Percentiles rank a stretch among this genome's conserved stretches.
Conservation (phyloP, 35 echinoderm and acorn worm genomes). For the Eucidaris tribuloides region DNA sequence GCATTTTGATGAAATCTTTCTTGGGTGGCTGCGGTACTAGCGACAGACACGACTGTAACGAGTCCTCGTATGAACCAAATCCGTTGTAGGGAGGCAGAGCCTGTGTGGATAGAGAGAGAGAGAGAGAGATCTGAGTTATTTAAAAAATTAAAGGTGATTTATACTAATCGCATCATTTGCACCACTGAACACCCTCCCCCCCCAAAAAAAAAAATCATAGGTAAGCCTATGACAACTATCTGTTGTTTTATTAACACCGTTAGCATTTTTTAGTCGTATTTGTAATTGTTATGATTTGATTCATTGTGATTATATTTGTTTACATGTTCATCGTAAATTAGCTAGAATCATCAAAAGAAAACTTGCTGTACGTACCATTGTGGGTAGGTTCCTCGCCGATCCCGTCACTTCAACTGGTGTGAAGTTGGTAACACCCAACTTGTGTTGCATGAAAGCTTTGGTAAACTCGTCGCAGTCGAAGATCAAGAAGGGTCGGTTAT, state of each 20-base stretch:
- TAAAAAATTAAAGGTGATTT: background rate
- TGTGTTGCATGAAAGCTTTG: constrained; percentile 53
- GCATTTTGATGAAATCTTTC: constrained; percentile 99
- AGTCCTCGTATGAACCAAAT: constrained; percentile 95
- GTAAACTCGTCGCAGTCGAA: constrained; percentile 96
- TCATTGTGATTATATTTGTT: too few species aligned
- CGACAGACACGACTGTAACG: constrained; percentile 90
- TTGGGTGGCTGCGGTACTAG: constrained; percentile 98
- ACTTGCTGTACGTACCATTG: constrained; percentile 66
- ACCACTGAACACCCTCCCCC: too few species aligned
- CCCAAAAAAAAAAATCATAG: too few species aligned
- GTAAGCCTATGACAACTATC: too few species aligned
- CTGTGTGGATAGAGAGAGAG: background rate
- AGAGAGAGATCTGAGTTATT: background rate
- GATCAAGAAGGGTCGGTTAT: constrained; percentile 95
- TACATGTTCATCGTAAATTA: too few species aligned
- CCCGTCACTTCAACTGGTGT: constrained; percentile 72
- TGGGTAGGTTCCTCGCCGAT: constrained; percentile 10
- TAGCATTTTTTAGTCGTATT: too few species aligned
- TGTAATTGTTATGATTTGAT: too few species aligned
- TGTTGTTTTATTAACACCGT: too few species aligned
- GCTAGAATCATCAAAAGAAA: too few species aligned
- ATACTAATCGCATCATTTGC: too few species aligned
- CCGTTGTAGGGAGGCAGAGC: constrained; percentile 94
- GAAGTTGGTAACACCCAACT: constrained; percentile 62